Percentiles rank a stretch among this genome's conserved stretches.
Conservation (phyloP, 2,113 vertebrate genomes). For the Paraplagusia blochii region DNA sequence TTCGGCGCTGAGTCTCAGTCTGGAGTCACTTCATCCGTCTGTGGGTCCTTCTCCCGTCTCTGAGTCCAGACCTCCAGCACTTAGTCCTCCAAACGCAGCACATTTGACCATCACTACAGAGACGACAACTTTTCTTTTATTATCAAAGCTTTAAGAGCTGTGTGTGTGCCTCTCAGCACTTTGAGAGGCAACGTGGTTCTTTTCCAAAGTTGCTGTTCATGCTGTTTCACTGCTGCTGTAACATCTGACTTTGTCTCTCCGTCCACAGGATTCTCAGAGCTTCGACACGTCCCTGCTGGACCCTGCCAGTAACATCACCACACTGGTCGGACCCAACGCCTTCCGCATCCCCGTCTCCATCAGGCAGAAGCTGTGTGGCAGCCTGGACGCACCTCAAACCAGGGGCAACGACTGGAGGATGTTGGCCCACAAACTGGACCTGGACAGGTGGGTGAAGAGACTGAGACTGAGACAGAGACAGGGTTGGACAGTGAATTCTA, state of each 20-base stretch:
- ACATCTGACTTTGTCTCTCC: constrained; percentile 2
- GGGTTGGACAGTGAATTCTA: too few relatives aligned
- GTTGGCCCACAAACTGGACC: constrained; percentile 94
- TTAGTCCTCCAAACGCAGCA: constrained; percentile 25
- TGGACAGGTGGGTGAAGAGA: constrained; percentile 87
- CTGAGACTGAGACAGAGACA: too few relatives aligned
- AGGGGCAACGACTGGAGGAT: constrained; percentile 97
- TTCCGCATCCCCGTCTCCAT: constrained; percentile 97
- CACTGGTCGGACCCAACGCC: constrained; percentile 87
- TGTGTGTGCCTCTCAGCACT: too few relatives aligned
- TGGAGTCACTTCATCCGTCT: constrained; percentile 47
- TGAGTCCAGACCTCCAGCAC: constrained; percentile 25
- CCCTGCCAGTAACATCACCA: constrained; percentile 86
- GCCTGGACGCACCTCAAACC: constrained; percentile 95
- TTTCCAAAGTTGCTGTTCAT: too few relatives aligned
- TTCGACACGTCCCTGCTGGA: constrained; percentile 87
- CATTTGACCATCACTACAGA: too few relatives aligned
- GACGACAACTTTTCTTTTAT: too few relatives aligned
- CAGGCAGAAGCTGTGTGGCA: constrained; percentile 95
- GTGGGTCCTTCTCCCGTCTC: constrained; percentile 27
- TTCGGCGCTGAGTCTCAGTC: constrained; percentile 32
- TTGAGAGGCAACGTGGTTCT: too few relatives aligned
- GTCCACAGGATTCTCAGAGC: constrained; percentile 83
- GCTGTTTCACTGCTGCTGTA: not conserved
- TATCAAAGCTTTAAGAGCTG: too few relatives aligned